A percentile compares a stretch with the other conserved stretches of the same genome.
Conservation (phyloP, 2,797 vertebrate species). For the Rhinoraja longicauda region DNA sequence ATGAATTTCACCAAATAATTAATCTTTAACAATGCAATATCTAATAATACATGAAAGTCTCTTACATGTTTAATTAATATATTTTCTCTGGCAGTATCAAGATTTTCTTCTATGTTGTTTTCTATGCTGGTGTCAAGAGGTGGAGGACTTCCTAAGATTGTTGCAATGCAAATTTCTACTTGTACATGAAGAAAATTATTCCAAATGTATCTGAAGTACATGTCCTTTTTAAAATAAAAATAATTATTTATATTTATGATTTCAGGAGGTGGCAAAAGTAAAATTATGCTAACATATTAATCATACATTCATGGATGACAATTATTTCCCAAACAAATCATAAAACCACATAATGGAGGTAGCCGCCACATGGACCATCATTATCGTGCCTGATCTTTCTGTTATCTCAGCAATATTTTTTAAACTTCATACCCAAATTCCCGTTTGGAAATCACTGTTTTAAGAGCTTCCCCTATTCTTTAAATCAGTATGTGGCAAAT, state of each 20-base stretch:
- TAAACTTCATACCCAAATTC: neutral
- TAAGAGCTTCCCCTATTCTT: neutral
- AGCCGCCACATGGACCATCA: neutral
- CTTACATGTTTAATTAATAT: slow-evolving; percentile 89
- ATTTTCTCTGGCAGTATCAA: slow-evolving; percentile 67
- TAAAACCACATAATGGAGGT: neutral
- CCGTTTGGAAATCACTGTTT: neutral
- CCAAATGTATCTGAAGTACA: slow-evolving; percentile 98
- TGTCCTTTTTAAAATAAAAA: slow-evolving; percentile 66
- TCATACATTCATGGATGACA: neutral
- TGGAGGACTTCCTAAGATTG: slow-evolving; percentile 90
- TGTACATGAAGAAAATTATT: slow-evolving; percentile 97
- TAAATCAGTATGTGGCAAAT: neutral
- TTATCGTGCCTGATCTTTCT: neutral
- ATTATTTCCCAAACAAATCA: neutral
- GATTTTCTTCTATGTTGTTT: slow-evolving; percentile 70
- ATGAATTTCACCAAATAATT: neutral
- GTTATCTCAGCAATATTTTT: neutral
- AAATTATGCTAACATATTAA: neutral
- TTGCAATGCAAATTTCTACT: slow-evolving; percentile 93
- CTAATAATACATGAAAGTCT: neutral
- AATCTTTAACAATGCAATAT: neutral
- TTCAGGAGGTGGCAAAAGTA: neutral
- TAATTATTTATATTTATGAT: neutral
- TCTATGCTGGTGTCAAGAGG: slow-evolving; percentile 63